phyloP scores from a whole-genome alignment of 2,113 vertebrate species.

The Bothrops jararaca region DNA sequence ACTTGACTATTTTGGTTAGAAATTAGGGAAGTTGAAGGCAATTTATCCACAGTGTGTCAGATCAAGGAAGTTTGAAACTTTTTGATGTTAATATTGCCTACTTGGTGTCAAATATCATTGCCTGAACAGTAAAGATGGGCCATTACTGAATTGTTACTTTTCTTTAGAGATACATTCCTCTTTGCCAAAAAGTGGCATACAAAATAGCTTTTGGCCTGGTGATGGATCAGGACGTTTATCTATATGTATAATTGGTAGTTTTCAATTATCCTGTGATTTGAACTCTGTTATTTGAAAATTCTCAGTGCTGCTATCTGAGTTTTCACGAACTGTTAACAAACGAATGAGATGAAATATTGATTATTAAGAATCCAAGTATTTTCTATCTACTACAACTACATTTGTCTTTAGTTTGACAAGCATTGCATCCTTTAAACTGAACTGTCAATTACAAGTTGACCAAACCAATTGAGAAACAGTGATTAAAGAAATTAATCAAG shows the following conservation, averaged over 20 bases:
- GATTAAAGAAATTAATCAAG: background rate
- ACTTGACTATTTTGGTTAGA: background rate
- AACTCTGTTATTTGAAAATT: background rate
- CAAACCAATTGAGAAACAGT: background rate
- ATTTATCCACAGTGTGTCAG: background rate
- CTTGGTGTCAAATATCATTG: background rate
- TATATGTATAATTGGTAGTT: background rate
- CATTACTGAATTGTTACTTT: background rate
- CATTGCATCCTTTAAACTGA: background rate
- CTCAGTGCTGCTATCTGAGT: background rate
- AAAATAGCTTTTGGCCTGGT: background rate
- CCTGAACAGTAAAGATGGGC: background rate
- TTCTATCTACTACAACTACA: background rate
- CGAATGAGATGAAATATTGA: background rate
- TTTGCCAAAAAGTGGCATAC: background rate
- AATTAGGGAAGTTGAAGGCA: background rate
- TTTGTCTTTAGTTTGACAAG: background rate
- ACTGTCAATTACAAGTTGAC: background rate
- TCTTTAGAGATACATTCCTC: background rate
- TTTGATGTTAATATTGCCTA: background rate
- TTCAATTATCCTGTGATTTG: background rate
- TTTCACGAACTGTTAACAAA: background rate
- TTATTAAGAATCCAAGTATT: background rate
- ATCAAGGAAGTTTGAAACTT: background rate
- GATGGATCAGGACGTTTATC: background rate